A percentile compares a stretch with the other conserved stretches of the same genome.
These are phyloP conservation scores for Microvelia longipes DNA, from an alignment of 1,140 invertebrate species.

Conservation along the genomic window DNA sequence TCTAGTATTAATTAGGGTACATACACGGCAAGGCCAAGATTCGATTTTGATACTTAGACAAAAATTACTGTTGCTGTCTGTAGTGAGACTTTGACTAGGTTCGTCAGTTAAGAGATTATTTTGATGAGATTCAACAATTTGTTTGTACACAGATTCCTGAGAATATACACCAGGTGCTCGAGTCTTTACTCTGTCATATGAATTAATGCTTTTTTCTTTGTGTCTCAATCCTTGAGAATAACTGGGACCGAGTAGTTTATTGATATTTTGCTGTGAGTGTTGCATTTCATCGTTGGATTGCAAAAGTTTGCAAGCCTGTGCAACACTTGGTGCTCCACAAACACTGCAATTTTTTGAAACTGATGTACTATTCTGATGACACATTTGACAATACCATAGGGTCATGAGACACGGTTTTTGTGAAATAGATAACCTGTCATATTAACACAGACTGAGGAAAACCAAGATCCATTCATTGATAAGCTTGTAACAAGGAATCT, in stretches of 20 bases:
- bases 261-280: constrained; percentile 12
- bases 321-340: constrained; percentile 16
- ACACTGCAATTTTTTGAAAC: constrained; percentile 17
- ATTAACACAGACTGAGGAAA: not conserved
- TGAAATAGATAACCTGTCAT: not conserved
- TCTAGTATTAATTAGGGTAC: constrained; percentile 38
- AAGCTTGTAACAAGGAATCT: too few species aligned
- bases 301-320: constrained; percentile 10
- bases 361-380: constrained; percentile 20
- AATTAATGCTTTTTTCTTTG: constrained; percentile 37
- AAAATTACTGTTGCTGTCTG: constrained; percentile 19
- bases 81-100: constrained; percentile 5
- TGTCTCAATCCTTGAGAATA: constrained; percentile 23
- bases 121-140: constrained; percentile 14
- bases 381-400: constrained; percentile 19
- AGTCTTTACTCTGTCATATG: constrained; percentile 43
- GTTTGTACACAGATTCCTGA: constrained; percentile 27
- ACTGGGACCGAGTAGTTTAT: constrained; percentile 11
- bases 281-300: constrained; percentile 11
- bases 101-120: constrained; percentile 20
- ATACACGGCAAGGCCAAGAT: constrained; percentile 42
- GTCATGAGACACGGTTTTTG: constrained; percentile 1
- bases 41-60: constrained; percentile 25
- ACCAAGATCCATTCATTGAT: too few species aligned
- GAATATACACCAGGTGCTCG: constrained; percentile 39